These are phyloP conservation scores for Callinectes sapidus DNA, from an alignment of 2,888 invertebrate genomes.

Conservation along the genomic window DNA sequence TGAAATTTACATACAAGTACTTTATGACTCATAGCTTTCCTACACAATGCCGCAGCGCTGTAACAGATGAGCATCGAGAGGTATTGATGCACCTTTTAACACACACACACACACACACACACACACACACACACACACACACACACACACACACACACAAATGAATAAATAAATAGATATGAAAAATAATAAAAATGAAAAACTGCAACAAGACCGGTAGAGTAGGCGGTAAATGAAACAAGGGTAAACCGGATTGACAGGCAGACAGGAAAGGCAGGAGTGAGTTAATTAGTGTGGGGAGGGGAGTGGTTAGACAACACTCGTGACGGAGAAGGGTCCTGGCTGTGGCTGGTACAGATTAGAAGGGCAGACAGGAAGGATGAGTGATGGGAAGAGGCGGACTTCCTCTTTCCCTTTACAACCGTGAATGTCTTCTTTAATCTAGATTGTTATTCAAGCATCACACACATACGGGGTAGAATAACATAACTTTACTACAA, in stretches of 20 bases:
- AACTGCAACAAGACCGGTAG: too few relatives aligned
- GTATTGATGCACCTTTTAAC: too few relatives aligned
- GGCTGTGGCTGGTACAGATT: neutral
- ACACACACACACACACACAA: too few relatives aligned
- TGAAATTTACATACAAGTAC: too few relatives aligned
- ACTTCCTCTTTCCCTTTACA: neutral
- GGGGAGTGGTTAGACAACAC: neutral
- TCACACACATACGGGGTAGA: too few relatives aligned
- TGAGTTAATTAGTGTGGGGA: constrained; percentile 15
- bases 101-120: too few relatives aligned
- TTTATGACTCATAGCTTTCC: too few relatives aligned
- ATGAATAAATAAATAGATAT: too few relatives aligned
- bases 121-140: too few relatives aligned
- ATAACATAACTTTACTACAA: too few relatives aligned
- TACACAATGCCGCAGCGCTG: too few relatives aligned
- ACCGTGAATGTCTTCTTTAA: neutral
- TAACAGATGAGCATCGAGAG: too few relatives aligned
- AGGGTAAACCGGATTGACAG: neutral
- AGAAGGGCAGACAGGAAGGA: neutral
- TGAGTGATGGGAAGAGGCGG: neutral
- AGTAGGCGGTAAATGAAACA: neutral
- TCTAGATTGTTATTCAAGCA: neutral
- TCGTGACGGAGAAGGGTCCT: neutral
- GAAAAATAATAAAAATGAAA: neutral
- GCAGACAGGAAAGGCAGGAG: neutral